These are phyloP conservation scores for Paracentrotus lividus DNA, from an alignment of 53 echinoderm and acorn worm species.

Conservation along the genomic window DNA sequence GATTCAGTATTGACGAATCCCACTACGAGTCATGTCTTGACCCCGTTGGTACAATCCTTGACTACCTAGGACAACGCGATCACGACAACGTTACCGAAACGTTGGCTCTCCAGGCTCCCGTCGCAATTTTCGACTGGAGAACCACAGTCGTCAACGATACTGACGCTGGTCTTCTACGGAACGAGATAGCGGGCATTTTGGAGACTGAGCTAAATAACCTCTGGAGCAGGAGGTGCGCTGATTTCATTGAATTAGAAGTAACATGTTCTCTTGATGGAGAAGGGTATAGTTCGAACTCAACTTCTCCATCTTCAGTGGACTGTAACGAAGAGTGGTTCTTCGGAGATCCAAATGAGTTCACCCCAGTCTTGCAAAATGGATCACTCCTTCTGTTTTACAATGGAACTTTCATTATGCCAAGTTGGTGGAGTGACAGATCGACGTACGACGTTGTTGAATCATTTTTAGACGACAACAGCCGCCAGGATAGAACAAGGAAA, in stretches of 20 bases:
- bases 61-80: not conserved
- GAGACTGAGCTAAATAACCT: not conserved
- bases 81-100: not conserved
- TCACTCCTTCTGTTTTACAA: constrained; percentile 19
- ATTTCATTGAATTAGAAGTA: not conserved
- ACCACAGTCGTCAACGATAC: not conserved
- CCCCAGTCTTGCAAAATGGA: constrained; percentile 5
- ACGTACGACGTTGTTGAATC: not conserved
- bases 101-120: not conserved
- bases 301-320: not conserved
- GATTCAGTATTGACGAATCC: not conserved
- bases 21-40: not conserved
- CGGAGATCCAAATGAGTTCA: not conserved
- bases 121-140: not conserved
- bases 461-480: not conserved
- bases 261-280: not conserved
- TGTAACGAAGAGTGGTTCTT: constrained; percentile 1
- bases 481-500: not conserved
- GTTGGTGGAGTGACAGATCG: not conserved
- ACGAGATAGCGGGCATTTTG: not conserved
- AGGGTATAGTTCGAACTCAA: not conserved
- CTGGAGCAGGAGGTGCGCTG: not conserved
- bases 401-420: not conserved
- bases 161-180: not conserved
- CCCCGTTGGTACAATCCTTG: not conserved